These are phyloP conservation scores for Cistogaster globosa DNA, from an alignment of 2,888 invertebrate species.

Conservation along the genomic window DNA sequence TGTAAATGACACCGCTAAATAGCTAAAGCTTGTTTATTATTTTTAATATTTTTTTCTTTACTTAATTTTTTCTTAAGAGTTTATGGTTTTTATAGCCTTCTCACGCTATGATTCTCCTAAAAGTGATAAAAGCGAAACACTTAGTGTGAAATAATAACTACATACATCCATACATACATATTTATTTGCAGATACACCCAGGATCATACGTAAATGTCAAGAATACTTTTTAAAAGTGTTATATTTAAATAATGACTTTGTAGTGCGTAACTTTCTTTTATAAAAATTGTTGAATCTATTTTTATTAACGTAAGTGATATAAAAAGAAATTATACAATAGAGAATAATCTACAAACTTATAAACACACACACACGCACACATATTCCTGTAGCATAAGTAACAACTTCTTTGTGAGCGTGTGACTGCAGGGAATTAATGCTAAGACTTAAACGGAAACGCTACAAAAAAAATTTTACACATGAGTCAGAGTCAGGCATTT, in stretches of 20 bases:
- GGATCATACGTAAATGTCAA: too few relatives aligned
- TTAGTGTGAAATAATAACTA: conserved; percentile 28
- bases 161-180: too few relatives aligned
- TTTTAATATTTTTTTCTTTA: not conserved
- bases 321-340: conserved; percentile 15
- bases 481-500: conserved; percentile 59
- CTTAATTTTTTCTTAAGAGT: conserved; percentile 28
- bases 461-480: conserved; percentile 56
- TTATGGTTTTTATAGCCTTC: conserved; percentile 65
- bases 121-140: conserved; percentile 32
- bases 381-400: conserved; percentile 20
- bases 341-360: conserved; percentile 12
- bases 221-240: too few relatives aligned
- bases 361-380: too few relatives aligned
- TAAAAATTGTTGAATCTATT: not conserved
- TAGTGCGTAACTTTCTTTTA: too few relatives aligned
- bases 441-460: conserved; percentile 64
- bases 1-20: conserved; percentile 67
- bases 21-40: conserved; percentile 44
- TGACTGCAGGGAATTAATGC: conserved; percentile 58
- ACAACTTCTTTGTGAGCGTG: conserved; percentile 14
- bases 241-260: too few relatives aligned
- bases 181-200: not conserved
- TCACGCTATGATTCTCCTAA: conserved; percentile 30
- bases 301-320: conserved; percentile 13